Percentiles rank a stretch among this genome's conserved stretches.
phyloP scores from a whole-genome alignment of 2,113 vertebrate species.

The Chaetops frenatus region DNA sequence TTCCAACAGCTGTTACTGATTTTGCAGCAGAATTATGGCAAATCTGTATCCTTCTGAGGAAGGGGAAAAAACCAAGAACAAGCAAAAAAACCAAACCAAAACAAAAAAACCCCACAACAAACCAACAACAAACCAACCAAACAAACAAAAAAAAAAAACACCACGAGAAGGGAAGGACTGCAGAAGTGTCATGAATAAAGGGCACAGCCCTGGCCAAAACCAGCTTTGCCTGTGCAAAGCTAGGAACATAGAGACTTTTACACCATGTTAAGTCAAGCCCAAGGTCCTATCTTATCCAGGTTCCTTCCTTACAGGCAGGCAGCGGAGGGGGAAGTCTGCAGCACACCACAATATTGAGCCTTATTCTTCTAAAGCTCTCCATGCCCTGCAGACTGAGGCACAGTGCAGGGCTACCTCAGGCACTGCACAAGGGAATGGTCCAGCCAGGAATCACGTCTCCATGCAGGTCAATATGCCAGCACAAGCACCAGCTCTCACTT shows the following conservation, averaged over 20 bases:
- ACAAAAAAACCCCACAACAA: no score
- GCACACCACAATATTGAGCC: rapidly evolving
- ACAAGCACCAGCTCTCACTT: rapidly evolving
- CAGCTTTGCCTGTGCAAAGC: neutral
- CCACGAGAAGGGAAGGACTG: neutral
- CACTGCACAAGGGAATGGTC: rapidly evolving
- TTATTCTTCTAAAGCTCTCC: neutral
- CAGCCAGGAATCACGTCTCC: rapidly evolving
- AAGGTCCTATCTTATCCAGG: neutral
- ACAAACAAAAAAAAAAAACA: neutral
- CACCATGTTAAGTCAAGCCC: rapidly evolving
- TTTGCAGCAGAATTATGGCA: slow-evolving; percentile 5
- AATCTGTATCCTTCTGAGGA: neutral
- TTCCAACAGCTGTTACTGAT: slow-evolving; percentile 37
- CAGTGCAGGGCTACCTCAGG: neutral
- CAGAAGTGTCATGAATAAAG: neutral
- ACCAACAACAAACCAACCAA: no score
- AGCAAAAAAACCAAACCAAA: neutral
- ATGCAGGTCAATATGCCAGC: rapidly evolving
- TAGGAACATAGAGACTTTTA: neutral
- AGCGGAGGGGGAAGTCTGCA: neutral
- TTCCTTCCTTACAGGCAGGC: neutral
- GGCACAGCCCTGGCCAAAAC: neutral
- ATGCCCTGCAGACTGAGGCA: neutral
- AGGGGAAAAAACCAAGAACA: neutral